Conservation (phyloP, 2,797 vertebrate species). For the Chelon auratus region DNA sequence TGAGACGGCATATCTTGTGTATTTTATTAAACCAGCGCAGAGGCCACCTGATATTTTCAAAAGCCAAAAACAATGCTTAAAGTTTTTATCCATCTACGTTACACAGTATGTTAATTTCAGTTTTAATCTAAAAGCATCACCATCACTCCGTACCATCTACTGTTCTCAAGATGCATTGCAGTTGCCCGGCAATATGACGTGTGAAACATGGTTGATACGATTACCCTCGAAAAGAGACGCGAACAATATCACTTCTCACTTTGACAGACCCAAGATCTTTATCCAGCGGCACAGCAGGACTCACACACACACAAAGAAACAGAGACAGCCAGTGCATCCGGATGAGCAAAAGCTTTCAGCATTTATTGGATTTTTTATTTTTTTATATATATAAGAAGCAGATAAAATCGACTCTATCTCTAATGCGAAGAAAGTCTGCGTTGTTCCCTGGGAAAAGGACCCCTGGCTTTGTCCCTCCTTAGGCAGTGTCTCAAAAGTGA, state of each 20-base stretch:
- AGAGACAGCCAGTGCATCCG: neutral
- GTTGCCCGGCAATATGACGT: conserved; percentile 2
- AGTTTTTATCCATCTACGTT: neutral
- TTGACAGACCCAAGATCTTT: conserved; percentile 27
- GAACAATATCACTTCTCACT: conserved; percentile 7
- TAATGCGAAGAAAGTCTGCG: conserved; percentile 33
- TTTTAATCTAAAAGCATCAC: neutral
- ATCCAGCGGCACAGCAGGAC: conserved; percentile 23
- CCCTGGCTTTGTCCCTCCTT: conserved; percentile 18
- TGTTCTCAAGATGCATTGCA: neutral
- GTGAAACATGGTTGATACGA: conserved; percentile 17
- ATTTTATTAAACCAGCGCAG: neutral
- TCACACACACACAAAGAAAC: conserved; percentile 19
- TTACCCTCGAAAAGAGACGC: conserved; percentile 3
- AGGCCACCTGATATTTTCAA: neutral
- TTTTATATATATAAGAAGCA: conserved; percentile 11
- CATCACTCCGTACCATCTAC: conserved; percentile 3
- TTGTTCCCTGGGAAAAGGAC: conserved; percentile 11
- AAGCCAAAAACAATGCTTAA: neutral
- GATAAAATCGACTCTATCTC: conserved; percentile 49
- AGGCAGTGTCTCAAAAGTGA: conserved; percentile 48
- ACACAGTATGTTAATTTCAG: neutral
- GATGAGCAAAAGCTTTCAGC: conserved; percentile 19
- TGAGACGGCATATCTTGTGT: neutral
- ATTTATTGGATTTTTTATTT: conserved; percentile 34